These are phyloP conservation scores for Stenotaenia linearis DNA, from an alignment of 2,888 invertebrate species.

Conservation along the genomic window DNA sequence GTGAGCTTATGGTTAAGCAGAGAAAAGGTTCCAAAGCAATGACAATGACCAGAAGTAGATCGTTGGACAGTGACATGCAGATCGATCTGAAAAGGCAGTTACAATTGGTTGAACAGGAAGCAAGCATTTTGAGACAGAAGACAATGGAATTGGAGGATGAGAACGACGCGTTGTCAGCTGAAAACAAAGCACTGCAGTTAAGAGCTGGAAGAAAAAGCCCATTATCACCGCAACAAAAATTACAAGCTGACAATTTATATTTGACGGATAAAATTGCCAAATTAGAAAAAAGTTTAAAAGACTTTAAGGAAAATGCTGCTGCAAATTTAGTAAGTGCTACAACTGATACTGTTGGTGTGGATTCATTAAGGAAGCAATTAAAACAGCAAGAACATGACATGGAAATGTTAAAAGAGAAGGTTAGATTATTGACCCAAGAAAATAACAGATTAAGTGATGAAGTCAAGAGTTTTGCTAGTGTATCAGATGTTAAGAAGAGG, in stretches of 20 bases:
- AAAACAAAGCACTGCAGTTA: constrained; percentile 66
- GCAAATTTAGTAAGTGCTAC: neutral
- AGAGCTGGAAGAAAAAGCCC: constrained; percentile 42
- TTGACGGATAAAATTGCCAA: constrained; percentile 47
- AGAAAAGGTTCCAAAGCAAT: constrained; percentile 41
- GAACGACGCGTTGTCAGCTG: constrained; percentile 66
- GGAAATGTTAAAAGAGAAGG: constrained; percentile 57
- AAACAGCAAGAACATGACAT: constrained; percentile 60
- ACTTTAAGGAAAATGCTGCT: neutral
- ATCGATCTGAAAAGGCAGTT: constrained; percentile 67
- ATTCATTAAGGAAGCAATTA: constrained; percentile 57
- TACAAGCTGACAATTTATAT: constrained; percentile 46
- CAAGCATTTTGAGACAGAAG: constrained; percentile 60
- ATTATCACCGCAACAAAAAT: constrained; percentile 38
- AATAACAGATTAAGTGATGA: constrained; percentile 40
- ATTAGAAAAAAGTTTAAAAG: constrained; percentile 35
- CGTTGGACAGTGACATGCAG: constrained; percentile 45
- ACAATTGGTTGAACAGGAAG: constrained; percentile 71
- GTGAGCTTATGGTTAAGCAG: constrained; percentile 59
- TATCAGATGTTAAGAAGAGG: constrained; percentile 13
- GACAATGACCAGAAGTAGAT: constrained; percentile 44
- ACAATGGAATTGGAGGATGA: constrained; percentile 58
- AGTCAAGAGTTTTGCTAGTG: constrained; percentile 15
- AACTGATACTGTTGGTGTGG: neutral
- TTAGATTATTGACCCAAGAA: constrained; percentile 39